These are phyloP conservation scores for Caenorhabditis angaria DNA, from an alignment of 2,888 invertebrate genomes.

Conservation along the genomic window DNA sequence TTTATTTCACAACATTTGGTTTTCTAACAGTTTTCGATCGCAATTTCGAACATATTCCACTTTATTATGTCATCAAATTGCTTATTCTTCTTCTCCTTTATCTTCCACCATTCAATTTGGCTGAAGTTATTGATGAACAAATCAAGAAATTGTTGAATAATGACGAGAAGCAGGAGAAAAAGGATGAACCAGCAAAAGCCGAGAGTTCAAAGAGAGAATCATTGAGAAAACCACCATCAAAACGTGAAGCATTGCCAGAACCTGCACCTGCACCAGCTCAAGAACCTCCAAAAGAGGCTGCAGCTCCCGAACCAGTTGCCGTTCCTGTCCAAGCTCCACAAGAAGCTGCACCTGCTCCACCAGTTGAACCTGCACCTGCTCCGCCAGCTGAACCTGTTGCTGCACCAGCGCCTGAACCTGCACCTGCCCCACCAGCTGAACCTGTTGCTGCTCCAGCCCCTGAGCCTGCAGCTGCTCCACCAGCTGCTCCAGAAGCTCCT, in stretches of 20 bases:
- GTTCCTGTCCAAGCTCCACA: no score
- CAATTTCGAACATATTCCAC: slow-evolving; percentile 31
- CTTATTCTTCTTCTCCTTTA: slow-evolving; percentile 35
- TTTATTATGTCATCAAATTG: slow-evolving; percentile 46
- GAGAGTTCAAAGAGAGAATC: no score
- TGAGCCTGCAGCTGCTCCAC: no score
- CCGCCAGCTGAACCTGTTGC: no score
- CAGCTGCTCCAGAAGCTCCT: no score
- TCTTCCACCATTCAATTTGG: slow-evolving; percentile 33
- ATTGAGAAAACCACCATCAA: not conserved
- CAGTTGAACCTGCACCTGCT: not conserved
- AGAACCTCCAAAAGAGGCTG: no score
- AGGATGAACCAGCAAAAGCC: no score
- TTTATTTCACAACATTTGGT: slow-evolving; percentile 43
- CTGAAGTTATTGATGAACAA: slow-evolving; percentile 6
- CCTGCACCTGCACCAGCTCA: no score
- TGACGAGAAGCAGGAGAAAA: not conserved
- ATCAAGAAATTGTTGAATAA: slow-evolving; percentile 3
- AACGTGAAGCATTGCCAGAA: not conserved
- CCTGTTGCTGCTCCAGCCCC: no score
- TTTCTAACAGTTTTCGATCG: slow-evolving; percentile 38
- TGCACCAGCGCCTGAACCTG: not conserved
- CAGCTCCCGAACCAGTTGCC: no score
- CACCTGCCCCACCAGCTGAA: not conserved
- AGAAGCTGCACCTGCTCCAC: not conserved